Evolutionary conservation across 2,888 invertebrate genomes (phyloP), one percentile per base, ranked within the genome.

Genomic region (Bellardia bayeri): DNA sequence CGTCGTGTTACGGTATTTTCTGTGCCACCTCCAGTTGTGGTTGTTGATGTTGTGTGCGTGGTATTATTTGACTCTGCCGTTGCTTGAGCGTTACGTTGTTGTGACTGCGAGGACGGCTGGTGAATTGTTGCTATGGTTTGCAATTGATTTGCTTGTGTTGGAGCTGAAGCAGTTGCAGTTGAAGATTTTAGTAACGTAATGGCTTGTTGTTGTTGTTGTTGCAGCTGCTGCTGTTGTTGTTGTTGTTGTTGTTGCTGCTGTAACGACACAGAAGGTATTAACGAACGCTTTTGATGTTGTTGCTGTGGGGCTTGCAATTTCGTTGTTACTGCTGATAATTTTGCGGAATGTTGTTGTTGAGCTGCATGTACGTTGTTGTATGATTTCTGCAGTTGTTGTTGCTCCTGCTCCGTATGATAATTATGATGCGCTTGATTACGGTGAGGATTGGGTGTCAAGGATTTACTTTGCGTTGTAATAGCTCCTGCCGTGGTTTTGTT

Each of bases 101-200:
- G 54, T 5, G 87, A 49, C 66, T 86, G 87, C 90, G 90, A 71
- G 90, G 90, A 89, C 91, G 93, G 91, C 88, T 92, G 92, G 87
- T 93, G 93, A 89, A 92, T 91, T 88, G 93, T 92, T 87, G 92
- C 92, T 87, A 93, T 91, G 58, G 93, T 92, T 90, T 93, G 93
- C 75, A 93, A 90, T 90, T 93, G 93, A 89, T 92, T 91, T 82
- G 92, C 79, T 68, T 69, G 88, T 30, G 80, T 68, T 74, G 85
- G 81, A 85, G 87, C 86, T 76, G 86, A 66, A 75, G 56, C 40
- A 72, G 82, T 86, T 88, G 86, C 11, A 40, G 82, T 81, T 49
- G 88, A 23, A 37, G 86, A 68, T 66, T 83, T 84, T 85, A 86
- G 75, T 87, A 89, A 54, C 71, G 86, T 83, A 79, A 87, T 88